Conservation (phyloP, 2,797 vertebrate genomes). For the Tachyglossus aculeatus region DNA sequence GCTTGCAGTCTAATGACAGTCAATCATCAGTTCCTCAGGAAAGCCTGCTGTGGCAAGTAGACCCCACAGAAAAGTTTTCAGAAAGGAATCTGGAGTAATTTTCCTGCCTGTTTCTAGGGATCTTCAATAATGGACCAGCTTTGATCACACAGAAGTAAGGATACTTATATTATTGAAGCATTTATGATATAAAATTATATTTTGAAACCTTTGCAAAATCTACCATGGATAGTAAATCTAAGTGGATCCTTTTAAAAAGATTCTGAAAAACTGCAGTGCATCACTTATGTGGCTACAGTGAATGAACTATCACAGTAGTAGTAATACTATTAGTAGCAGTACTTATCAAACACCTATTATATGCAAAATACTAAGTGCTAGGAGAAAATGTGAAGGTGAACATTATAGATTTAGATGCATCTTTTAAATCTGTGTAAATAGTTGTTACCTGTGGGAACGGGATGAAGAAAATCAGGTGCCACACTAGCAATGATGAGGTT, state of each 20-base stretch:
- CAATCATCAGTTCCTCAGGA: no score
- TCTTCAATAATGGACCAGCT: not conserved
- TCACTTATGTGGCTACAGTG: no score
- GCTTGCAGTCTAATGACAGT: no score
- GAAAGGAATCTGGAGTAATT: not conserved
- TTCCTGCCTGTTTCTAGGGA: not conserved
- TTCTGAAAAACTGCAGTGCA: no score
- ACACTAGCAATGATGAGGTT: not conserved
- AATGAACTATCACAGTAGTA: no score
- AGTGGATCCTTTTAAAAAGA: slow-evolving; percentile 1
- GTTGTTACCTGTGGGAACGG: not conserved
- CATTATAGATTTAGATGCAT: no score
- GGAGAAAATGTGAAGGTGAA: slow-evolving; percentile 32
- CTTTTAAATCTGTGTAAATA: not conserved
- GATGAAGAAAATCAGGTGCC: not conserved
- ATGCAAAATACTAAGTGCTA: slow-evolving; percentile 16
- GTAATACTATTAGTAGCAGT: no score
- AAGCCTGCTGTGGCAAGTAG: no score
- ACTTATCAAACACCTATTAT: no score
- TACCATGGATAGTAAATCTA: slow-evolving; percentile 4
- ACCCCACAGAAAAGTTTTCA: no score
- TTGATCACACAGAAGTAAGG: not conserved
- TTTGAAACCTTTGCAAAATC: slow-evolving; percentile 7
- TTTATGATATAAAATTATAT: not conserved
- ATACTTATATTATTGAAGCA: not conserved